Conservation (phyloP, 1,140 invertebrate genomes). For the Helicoverpa armigera region DNA sequence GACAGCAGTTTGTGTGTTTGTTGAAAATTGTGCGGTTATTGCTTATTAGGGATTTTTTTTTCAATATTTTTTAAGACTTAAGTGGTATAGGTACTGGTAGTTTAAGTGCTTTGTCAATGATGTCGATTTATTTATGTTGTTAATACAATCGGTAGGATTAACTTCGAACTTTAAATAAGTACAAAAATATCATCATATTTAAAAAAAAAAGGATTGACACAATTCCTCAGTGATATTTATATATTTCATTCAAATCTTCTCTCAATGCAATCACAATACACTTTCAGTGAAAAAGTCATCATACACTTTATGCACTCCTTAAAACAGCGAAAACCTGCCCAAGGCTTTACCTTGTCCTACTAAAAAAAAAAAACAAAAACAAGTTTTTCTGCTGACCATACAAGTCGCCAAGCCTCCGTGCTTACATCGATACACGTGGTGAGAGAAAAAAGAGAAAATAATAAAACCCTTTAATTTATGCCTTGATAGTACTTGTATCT, state of each 20-base stretch:
- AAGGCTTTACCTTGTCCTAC: conserved; percentile 23
- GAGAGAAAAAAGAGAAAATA: conserved; percentile 82
- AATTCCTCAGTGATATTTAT: too few species aligned
- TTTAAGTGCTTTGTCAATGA: too few species aligned
- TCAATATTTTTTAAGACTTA: not conserved
- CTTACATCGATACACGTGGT: conserved; percentile 79
- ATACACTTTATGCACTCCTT: conserved; percentile 16
- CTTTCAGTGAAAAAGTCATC: not conserved
- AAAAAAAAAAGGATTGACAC: too few species aligned
- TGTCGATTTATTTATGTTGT: too few species aligned
- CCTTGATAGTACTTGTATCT: conserved; percentile 85
- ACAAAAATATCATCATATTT: too few species aligned
- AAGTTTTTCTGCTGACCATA: conserved; percentile 69
- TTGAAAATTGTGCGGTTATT: not conserved
- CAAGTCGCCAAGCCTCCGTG: conserved; percentile 63
- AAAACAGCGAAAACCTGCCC: conserved; percentile 1
- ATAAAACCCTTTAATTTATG: conserved; percentile 85
- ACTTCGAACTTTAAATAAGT: too few species aligned
- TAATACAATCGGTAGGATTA: too few species aligned
- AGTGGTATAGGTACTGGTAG: too few species aligned
- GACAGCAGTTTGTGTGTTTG: conserved; percentile 55
- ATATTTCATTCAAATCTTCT: not conserved
- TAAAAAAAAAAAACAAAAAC: conserved; percentile 46
- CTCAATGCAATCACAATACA: not conserved
- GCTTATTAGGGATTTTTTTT: not conserved